Base-by-base conservation (phyloP, 2,113 vertebrate species). In the Microcebus jonahi region DNA sequence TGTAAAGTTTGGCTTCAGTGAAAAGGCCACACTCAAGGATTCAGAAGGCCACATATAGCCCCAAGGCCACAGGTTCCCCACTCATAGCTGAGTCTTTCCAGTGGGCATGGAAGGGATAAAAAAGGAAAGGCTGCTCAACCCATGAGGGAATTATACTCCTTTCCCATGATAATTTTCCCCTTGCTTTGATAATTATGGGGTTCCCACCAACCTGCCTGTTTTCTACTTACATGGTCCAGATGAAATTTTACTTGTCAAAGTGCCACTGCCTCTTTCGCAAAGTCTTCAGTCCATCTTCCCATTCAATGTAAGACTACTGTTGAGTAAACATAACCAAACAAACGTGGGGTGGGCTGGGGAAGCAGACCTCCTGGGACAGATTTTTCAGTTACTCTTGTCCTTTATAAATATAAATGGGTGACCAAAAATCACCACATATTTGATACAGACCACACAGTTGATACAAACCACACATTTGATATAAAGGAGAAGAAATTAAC, bases 121-220 rank as follows among this genome's bases (percentile, higher is more conserved):
- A 68, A 50, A 80, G 14, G 65, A 77, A 55, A 82, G 8, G 4
- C 2, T 42, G 18, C 29, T 81, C 42, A 86, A 8, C n/a, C 34
- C 45, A 61, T 6, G 2, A 31, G 9, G 5, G 67, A 91, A 86
- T 68, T 61, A 31, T 3, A 71, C 13, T 88, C 45, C 29, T 95
- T 36, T 88, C 55, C 50, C 45, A n/a, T 65, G 36, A 53, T 59
- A 82, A 91, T 59, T 93, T 76, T 63, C 65, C 71, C 82, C 77
- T 96, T 75, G 55, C 63, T 85, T 71, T 93, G 65, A 84, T 88
- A 36, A 67, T 94, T 88, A 39, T 77, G 39, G 59, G 3, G 8
- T 39, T 89, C 53, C 55, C 36, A 71, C 29, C 48, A 93, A 93
- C 45, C 50, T 95, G 50, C 50, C 23, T 85, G 34, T n/a, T 90